A percentile compares a stretch with the other conserved stretches of the same genome.
phyloP scores from a whole-genome alignment of 2,888 invertebrate species.

The Lasius fuliginosus region DNA sequence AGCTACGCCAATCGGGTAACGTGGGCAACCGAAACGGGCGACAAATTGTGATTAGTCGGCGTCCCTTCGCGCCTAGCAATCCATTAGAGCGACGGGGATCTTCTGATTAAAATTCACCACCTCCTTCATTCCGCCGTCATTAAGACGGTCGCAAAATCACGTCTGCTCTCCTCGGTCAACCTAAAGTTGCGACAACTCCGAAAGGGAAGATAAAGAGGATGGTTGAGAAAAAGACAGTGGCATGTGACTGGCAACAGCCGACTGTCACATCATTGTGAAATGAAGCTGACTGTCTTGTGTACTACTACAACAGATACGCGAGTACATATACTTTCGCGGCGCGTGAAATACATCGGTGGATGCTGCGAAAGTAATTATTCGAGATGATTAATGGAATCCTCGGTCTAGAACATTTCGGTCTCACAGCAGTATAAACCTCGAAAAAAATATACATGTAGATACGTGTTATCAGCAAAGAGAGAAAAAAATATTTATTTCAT shows the following conservation, averaged over 20 bases:
- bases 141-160: constrained; percentile 49
- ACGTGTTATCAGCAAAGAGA: constrained; percentile 27
- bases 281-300: constrained; percentile 38
- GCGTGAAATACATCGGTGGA: constrained; percentile 55
- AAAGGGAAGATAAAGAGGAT: constrained; percentile 20
- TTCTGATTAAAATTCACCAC: constrained; percentile 82
- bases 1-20: constrained; percentile 24
- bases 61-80: constrained; percentile 78
- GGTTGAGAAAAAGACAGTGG: constrained; percentile 34
- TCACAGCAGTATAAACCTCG: neutral
- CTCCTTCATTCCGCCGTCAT: constrained; percentile 57
- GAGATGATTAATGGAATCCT: constrained; percentile 80
- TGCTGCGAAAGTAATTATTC: constrained; percentile 77
- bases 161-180: constrained; percentile 42
- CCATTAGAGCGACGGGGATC: constrained; percentile 79
- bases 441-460: neutral
- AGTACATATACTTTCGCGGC: neutral
- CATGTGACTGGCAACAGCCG: constrained; percentile 20
- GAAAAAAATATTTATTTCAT: constrained; percentile 42
- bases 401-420: constrained; percentile 46
- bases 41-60: constrained; percentile 81
- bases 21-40: constrained; percentile 67
- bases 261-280: constrained; percentile 4
- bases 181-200: constrained; percentile 27
- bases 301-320: neutral